These are phyloP conservation scores for Gambusia holbrooki DNA, from an alignment of 2,113 vertebrate species.

Conservation along the genomic window DNA sequence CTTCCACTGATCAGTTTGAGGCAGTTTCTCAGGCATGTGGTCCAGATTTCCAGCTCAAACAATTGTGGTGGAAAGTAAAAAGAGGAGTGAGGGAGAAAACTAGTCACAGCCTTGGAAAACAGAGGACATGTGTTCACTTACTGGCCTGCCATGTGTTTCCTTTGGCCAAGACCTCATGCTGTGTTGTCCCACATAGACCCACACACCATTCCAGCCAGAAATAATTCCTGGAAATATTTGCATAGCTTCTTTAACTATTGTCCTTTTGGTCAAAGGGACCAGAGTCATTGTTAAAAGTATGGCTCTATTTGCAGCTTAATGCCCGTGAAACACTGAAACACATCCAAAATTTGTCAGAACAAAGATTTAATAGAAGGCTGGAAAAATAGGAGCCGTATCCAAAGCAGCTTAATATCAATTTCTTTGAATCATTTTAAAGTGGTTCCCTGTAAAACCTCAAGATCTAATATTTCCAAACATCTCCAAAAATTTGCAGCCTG, in stretches of 20 bases:
- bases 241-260: not conserved
- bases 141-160: slow-evolving; percentile 58
- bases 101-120: slow-evolving; percentile 55
- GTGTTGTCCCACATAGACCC: slow-evolving; percentile 50
- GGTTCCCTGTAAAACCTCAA: slow-evolving; percentile 8
- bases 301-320: slow-evolving; percentile 10
- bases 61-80: slow-evolving; percentile 49
- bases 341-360: slow-evolving; percentile 5
- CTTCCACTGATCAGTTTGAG: slow-evolving; percentile 37
- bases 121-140: slow-evolving; percentile 58
- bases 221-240: slow-evolving; percentile 38
- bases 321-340: slow-evolving; percentile 13
- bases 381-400: slow-evolving; percentile 3
- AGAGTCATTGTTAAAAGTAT: slow-evolving; percentile 11
- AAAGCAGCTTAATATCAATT: not conserved
- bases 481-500: slow-evolving; percentile 22
- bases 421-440: slow-evolving; percentile 5
- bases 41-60: slow-evolving; percentile 42
- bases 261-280: slow-evolving; percentile 1
- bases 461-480: slow-evolving; percentile 13
- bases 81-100: slow-evolving; percentile 63
- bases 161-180: slow-evolving; percentile 55
- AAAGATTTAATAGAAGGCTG: slow-evolving; percentile 5
- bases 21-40: slow-evolving; percentile 22
- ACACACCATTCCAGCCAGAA: slow-evolving; percentile 36